Percentiles rank a stretch among this genome's conserved stretches.
These are phyloP conservation scores for Galagoides demidoff DNA, from an alignment of 2,797 vertebrate genomes.

Conservation along the genomic window DNA sequence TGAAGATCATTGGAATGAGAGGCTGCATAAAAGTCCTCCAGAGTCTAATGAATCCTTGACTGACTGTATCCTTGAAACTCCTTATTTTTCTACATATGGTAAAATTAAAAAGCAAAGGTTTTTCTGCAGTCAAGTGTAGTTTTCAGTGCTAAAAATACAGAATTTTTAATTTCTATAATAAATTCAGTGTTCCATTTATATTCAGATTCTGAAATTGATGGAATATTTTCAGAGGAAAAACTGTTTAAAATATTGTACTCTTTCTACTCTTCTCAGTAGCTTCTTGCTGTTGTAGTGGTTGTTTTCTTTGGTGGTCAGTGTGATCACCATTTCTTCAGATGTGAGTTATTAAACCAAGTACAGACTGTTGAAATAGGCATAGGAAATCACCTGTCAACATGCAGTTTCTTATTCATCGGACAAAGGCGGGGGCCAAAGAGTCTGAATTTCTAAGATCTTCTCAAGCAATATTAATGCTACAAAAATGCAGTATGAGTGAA, in stretches of 20 bases:
- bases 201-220: background rate
- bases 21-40: background rate
- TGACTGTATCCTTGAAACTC: background rate
- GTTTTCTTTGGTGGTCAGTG: background rate
- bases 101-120: background rate
- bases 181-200: background rate
- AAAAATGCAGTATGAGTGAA: background rate
- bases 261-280: background rate
- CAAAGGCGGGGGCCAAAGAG: background rate
- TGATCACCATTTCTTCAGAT: background rate
- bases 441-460: background rate
- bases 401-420: background rate
- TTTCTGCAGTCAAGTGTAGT: background rate
- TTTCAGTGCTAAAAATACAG: background rate
- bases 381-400: background rate
- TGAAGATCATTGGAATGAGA: slow-evolving; percentile 24
- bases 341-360: background rate
- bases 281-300: background rate
- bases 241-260: background rate
- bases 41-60: background rate
- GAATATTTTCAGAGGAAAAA: background rate
- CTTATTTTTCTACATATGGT: background rate
- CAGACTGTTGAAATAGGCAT: background rate
- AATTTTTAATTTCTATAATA: background rate
- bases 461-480: background rate